Evolutionary conservation across 2,113 vertebrate species (phyloP), one percentile per base, ranked within the genome.

Genomic region (Pampusana beccarii): DNA sequence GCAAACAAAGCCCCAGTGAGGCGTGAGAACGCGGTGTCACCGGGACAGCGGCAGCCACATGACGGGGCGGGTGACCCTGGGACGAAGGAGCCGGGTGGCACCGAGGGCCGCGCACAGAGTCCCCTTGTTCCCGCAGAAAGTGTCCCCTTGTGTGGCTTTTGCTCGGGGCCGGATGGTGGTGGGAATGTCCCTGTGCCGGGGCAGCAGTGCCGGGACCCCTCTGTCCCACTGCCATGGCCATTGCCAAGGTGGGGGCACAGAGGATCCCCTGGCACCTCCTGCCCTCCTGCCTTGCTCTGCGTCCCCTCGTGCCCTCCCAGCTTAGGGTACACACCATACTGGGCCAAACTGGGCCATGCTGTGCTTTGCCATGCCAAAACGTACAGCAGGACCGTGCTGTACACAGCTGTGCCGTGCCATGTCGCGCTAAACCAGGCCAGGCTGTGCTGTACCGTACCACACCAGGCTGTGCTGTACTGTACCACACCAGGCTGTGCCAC

Each of bases 1-100:
- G 3, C 0, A 5, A 78, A 96, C 97, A 97, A 95, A 94, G 93
- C 31, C 72, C 33, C 93, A 93, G 60, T 93, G 95, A 95, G 80
- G 82, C 78, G 1, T 79, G 74, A 36, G 69, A 13, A 54, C 14
- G 8, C 20, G 24, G 89, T 71, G 96, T 38, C 96, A 62, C 48
- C 4, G 70, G 67, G 81, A 25, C 53, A 5, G 29, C 38, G 9
- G 87, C 50, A 13, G 85, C 66, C 62, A 66, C 80, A 74, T 95
- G 92, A 93, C 11, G 7, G 91, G 56, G 48, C 12, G 92, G 77
- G 56, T 81, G 93, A 92, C 44, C 64, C 36, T 8, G 19, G 84
- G 86, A 9, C 18, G 25, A 46, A 4, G n/a, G 93, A 72, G 65
- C 85, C 8, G 88, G 56, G 42, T 95, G 96, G 90, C 88, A 95